Conservation (phyloP, 37 sponge, comb jelly and placozoan genomes). For the Lycopodina hypogea region DNA sequence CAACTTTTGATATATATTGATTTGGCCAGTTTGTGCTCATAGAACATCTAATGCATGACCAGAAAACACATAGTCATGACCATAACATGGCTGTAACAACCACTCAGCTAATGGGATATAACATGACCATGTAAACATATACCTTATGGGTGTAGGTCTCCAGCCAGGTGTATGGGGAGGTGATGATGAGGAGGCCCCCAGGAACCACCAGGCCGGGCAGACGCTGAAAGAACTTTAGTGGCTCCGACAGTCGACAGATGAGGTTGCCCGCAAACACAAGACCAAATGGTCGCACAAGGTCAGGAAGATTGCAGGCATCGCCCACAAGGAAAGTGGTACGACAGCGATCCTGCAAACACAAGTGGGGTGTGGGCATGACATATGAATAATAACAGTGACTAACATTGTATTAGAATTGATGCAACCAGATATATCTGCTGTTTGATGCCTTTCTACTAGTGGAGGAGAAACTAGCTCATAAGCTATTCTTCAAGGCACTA, state of each 20-base stretch:
- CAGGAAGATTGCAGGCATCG: conserved; percentile 74
- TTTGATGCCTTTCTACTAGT: too few relatives aligned
- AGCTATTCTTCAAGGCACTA: too few relatives aligned
- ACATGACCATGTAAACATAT: not conserved
- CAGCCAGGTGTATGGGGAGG: conserved; percentile 83
- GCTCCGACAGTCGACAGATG: conserved; percentile 76
- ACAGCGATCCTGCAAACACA: conserved; percentile 48
- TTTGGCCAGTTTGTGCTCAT: too few relatives aligned
- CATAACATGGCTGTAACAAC: too few relatives aligned
- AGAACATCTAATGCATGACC: too few relatives aligned
- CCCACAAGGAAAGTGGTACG: conserved; percentile 59
- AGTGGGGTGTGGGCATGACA: not conserved
- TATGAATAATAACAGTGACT: not conserved
- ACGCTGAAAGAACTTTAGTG: conserved; percentile 55
- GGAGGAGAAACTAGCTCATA: too few relatives aligned
- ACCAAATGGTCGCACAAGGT: conserved; percentile 83
- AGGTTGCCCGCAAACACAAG: conserved; percentile 82
- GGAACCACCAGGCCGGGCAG: conserved; percentile 64
- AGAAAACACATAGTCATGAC: too few relatives aligned
- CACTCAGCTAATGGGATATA: too few relatives aligned
- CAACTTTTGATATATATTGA: too few relatives aligned
- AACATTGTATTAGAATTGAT: too few relatives aligned
- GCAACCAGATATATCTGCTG: too few relatives aligned
- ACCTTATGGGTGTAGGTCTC: conserved; percentile 84
- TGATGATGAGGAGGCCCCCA: conserved; percentile 81